Base-by-base conservation (phyloP, 2,888 invertebrate species). In the Thera britannica region DNA sequence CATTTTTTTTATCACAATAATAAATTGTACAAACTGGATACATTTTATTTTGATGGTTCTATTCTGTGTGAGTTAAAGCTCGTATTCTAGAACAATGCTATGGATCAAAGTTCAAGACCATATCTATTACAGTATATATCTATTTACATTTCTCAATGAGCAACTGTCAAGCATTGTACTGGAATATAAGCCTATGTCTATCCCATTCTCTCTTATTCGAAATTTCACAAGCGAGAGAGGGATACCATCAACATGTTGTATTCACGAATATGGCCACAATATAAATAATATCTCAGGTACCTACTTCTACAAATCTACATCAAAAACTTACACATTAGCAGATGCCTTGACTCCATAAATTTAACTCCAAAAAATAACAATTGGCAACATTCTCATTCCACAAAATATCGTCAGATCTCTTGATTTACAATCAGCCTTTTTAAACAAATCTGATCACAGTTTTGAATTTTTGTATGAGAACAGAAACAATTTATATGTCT, bases 401-500 rank as follows among this genome's bases (percentile, higher is more conserved):
- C 58, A 44, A 65, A 49, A 64, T 38, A 12, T 54, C 58, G 51
- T 56, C 69, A 67, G 69, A 67, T 64, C 63, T 49, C 62, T 49
- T 65, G 58, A 67, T 68, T 70, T 65, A 72, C 68, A 73, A 67
- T 77, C 75, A 77, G 75, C 70, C 75, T 69, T 71, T 48, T 12
- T 36, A 58, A 38, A 68, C 58, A 55, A 55, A 64, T 84, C 46
- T 9, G 48, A 55, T 54, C 52, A 54, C 57, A 57, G 44, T 41
- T 55, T 35, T 44, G n/a, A 23, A 60, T 44, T 44, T 61, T 23
- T 12, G 11, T 8, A 38, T 6, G 6, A 48, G 0, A 9, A 12
- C 6, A 46, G 11, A 46, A 48, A 41, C 23, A 56, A 49, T 44
- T 61, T 93, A 95, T 72, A 95, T 95, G 36, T 91, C 93, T 62